Evolutionary conservation across 2,888 invertebrate species (phyloP), one percentile per base, ranked within the genome.

Genomic region (Acrobasis consociella): DNA sequence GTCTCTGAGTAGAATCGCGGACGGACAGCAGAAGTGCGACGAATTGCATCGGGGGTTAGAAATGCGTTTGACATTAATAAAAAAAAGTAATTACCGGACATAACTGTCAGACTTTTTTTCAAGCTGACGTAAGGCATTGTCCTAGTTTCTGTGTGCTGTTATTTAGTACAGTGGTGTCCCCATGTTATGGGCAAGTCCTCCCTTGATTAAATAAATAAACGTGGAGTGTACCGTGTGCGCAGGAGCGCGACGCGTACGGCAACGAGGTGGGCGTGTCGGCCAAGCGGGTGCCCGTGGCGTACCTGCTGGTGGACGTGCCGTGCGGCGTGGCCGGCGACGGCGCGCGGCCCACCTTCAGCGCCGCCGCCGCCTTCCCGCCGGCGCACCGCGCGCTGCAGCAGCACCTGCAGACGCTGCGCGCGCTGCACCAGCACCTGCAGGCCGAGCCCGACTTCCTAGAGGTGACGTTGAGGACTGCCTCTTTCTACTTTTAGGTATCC

Each of bases 221-320:
- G n/a, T n/a, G 1, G 42, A 42, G 11, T 42, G 42, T 42, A 2
- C 3, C 11, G 9, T 42, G 9, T 58, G 13, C 38, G 16, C 91
- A 99, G 99, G 97, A 98, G 89, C 99, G 98, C 83, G 99, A 99
- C 93, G 95, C 95, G 70, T 99, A 99, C 91, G 99, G 99, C 62
- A 99, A 99, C 91, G 99, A 99, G 93, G 98, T 99, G 71, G 96
- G 96, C 66, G 96, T 97, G 81, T 90, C 98, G 77, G 99, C 97
- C 38, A 95, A 98, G 80, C 99, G 99, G 63, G 93, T 99, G 78
- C 99, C 99, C 9, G 99, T 99, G 60, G 99, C 99, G 83, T 99
- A 99, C 93, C 94, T 99, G 79, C 94, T 99, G 80, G 96, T 99
- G 72, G 99, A 99, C 93, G 97, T 99, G 78, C 99, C 99, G 71